phyloP scores from a whole-genome alignment of 1,140 invertebrate genomes.

The Tigriopus japonicus region DNA sequence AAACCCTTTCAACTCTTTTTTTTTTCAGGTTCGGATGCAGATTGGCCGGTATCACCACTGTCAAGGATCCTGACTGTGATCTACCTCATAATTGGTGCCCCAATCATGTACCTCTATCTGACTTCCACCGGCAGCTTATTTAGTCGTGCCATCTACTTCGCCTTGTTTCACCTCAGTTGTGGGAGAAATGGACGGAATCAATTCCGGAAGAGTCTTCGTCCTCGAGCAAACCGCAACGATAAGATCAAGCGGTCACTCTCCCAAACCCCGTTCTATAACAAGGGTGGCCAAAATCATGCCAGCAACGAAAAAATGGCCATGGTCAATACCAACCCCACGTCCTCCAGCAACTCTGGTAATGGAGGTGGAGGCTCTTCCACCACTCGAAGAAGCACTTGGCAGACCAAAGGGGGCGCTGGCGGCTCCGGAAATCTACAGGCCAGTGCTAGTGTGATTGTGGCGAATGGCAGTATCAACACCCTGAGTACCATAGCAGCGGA shows the following conservation, averaged over 20 bases:
- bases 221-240: background rate
- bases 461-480: no score
- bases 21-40: background rate
- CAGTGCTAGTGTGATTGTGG: background rate
- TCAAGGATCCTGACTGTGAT: background rate
- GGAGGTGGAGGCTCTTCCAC: background rate
- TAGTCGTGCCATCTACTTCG: background rate
- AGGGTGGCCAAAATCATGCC: background rate
- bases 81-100: constrained; percentile 2
- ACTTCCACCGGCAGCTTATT: background rate
- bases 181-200: background rate
- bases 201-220: background rate
- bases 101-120: constrained; percentile 8
- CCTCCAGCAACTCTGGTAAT: background rate
- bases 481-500: no score
- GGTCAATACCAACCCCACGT: background rate
- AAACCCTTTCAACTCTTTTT: no score
- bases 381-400: background rate
- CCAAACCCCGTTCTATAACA: background rate
- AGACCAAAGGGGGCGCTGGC: background rate
- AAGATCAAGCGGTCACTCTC: background rate
- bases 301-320: background rate
- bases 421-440: background rate
- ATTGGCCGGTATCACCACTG: constrained; percentile 1
- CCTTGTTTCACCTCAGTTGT: background rate